Evolutionary conservation across 2,797 vertebrate genomes (phyloP), one percentile per base, ranked within the genome.

Genomic region (Lophura swinhoii): DNA sequence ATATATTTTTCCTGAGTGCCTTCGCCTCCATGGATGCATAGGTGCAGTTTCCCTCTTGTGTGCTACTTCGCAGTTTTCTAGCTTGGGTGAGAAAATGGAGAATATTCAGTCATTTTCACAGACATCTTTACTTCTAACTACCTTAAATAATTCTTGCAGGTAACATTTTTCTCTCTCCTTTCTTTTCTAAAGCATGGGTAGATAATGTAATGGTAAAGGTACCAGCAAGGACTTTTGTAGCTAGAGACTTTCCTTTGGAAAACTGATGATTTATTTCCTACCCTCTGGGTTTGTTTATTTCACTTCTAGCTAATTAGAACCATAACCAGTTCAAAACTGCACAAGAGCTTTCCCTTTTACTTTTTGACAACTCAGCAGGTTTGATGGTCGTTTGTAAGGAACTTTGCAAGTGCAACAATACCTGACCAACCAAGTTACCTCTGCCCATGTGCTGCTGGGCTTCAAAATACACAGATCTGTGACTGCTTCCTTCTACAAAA

Each of bases 401-500:
- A n/a, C 12, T 18, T 23, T 58, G 23, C 12, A 87, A 72, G 24
- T 51, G 33, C 18, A 89, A 10, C 26, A 69, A 1, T 11, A 75
- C 31, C 12, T 62, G 13, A 23, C 5, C 8, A 60, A 18, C 35
- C n/a, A 23, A 62, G 67, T 46, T 39, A 63, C 24, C 39, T 59
- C 75, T 59, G 17, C 35, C 20, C n/a, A 35, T 15, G 4, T 26
- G 29, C 78, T 87, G 20, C 68, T 26, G 31, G 29, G 14, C 66
- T 93, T 83, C 85, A 43, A 63, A 86, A 31, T 1, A 51, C 31
- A 51, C 11, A 26, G 37, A 39, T 35, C 23, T 24, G 16, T 51
- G 55, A 80, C 69, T 69, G 63, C 35, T 72, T 68, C 53, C 66
- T 83, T 87, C 69, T 51, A 39, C n/a, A 87, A 60, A 93, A 85